Evolutionary conservation across 2,888 invertebrate species (phyloP), one percentile per base, ranked within the genome.

Genomic region (Griposia aprilina): DNA sequence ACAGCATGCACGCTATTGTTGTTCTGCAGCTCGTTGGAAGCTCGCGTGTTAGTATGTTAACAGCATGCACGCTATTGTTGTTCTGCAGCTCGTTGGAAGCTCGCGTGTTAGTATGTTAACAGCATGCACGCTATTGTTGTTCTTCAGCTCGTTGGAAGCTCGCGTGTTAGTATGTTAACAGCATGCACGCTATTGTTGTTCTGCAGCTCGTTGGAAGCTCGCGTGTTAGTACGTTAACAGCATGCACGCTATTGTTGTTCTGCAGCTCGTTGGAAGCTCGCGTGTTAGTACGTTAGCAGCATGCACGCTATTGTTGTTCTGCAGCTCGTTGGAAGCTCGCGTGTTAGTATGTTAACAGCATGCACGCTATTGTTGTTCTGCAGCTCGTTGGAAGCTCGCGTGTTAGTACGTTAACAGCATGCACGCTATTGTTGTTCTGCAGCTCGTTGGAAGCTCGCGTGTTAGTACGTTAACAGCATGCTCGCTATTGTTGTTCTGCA

Each of bases 141-240:
- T n/a, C 23, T 30, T 63, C 55, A 48, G 62, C 45, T 50, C 15
- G 59, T 41, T 48, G 60, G 20, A 8, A 81, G 41, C 30, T 55
- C 50, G 68, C 65, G 65, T 26, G 66, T 55, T 67, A 82, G 41
- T 36, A 72, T 72, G 68, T 66, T n/a, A 72, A 59, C 81, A 80
- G 26, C 17, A 45, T 23, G 20, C 30, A 30, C 48, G 41, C 57
- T 72, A 57, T 71, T 81, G 72, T 81, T 76, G 60, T n/a, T n/a
- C 23, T 30, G 68, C 55, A 48, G 62, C 45, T 50, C 15, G 59
- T 41, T 48, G 60, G 20, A 8, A 81, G 41, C 30, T 55, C 50
- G 68, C 65, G 65, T 26, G 66, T 55, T 67, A 82, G 41, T 36
- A 72, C 69, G 68, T 66, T n/a, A 72, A 59, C 81, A 80, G 26